Evolutionary conservation across 2,113 vertebrate species (phyloP).

Genomic region (Albula glossodonta): DNA sequence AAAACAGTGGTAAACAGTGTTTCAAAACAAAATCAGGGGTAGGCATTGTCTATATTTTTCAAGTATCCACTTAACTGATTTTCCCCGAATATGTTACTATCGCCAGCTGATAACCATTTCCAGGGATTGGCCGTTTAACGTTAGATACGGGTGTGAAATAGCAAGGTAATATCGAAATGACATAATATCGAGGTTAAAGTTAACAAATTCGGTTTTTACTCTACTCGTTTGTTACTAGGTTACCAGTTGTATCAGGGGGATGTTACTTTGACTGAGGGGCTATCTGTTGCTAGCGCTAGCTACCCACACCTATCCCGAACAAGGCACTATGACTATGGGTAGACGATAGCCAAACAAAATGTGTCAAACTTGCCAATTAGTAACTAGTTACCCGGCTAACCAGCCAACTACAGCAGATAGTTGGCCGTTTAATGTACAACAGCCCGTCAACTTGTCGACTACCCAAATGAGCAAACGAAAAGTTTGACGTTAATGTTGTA

Average conservation of each 20-base stretch:
- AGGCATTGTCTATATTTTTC: not conserved
- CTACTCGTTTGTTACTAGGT: not conserved
- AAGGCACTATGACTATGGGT: too few species aligned
- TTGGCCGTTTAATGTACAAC: too few species aligned
- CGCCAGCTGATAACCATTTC: not conserved
- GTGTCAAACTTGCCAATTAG: too few species aligned
- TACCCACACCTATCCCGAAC: not conserved
- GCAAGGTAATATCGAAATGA: not conserved
- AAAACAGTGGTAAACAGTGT: not conserved
- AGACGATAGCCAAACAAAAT: too few species aligned
- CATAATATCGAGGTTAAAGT: not conserved
- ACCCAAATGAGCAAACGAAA: not conserved
- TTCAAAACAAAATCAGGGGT: not conserved
- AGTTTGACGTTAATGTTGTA: not conserved
- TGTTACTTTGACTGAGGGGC: not conserved
- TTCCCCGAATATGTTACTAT: too few species aligned
- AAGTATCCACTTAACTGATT: not conserved
- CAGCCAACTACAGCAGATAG: too few species aligned
- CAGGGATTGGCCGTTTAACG: too few species aligned
- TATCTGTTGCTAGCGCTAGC: not conserved
- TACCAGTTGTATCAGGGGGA: not conserved
- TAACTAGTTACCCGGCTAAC: too few species aligned
- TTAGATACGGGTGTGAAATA: not conserved
- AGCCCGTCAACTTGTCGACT: not conserved
- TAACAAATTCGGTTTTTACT: not conserved